Conservation (phyloP, 2,113 vertebrate genomes). For the Scortum barcoo region DNA sequence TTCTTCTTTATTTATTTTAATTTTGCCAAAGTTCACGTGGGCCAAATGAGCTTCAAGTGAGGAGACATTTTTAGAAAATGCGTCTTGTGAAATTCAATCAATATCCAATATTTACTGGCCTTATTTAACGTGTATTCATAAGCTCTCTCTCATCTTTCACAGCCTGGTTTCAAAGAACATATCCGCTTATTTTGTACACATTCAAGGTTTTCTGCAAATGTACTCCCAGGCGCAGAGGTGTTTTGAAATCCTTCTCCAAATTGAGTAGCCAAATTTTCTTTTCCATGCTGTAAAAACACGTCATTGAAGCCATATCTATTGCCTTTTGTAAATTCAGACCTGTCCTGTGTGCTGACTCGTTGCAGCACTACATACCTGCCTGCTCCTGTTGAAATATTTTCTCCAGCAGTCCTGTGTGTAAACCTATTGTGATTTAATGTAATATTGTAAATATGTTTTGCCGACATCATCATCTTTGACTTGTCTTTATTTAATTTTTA, state of each 20-base stretch:
- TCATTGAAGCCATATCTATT: conserved; percentile 76
- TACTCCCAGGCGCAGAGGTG: background rate
- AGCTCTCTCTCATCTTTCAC: conserved; percentile 27
- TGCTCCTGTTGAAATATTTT: conserved; percentile 36
- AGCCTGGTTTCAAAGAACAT: conserved; percentile 16
- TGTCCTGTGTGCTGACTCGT: conserved; percentile 10
- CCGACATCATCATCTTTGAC: conserved; percentile 6
- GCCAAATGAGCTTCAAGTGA: conserved; percentile 38
- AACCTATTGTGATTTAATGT: conserved; percentile 52
- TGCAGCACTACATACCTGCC: conserved; percentile 25
- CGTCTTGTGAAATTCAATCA: conserved; percentile 6
- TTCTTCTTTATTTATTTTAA: conserved; percentile 67
- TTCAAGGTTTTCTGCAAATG: background rate
- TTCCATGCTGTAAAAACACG: conserved; percentile 28
- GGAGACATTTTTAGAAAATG: conserved; percentile 1
- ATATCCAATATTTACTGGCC: conserved; percentile 30
- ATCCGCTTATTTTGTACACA: conserved; percentile 21
- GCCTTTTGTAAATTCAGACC: conserved; percentile 33
- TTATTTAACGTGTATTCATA: conserved; percentile 37
- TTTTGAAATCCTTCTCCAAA: background rate
- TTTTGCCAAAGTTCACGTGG: conserved; percentile 68
- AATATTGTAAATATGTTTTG: conserved; percentile 76
- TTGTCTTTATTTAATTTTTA: conserved; percentile 24
- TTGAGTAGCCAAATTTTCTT: background rate
- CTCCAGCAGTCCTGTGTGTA: conserved; percentile 42